Evolutionary conservation across 2,113 vertebrate species (phyloP).

Genomic region (Piaya cayana): DNA sequence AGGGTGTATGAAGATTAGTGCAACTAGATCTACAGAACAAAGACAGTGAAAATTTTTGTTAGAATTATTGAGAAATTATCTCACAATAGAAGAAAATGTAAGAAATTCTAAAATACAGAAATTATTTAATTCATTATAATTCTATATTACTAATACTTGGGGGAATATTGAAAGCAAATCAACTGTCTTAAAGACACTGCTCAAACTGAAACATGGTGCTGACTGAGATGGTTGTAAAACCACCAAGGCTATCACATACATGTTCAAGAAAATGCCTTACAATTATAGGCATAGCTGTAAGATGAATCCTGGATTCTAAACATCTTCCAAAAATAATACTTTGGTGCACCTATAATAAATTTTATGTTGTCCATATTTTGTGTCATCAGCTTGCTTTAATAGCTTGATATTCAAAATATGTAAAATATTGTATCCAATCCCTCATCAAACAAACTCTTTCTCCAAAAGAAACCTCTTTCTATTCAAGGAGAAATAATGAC

Average conservation of each 20-base stretch:
- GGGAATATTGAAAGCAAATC: neutral
- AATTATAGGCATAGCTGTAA: neutral
- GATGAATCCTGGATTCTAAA: neutral
- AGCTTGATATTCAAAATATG: neutral
- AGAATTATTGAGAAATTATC: neutral
- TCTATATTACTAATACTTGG: neutral
- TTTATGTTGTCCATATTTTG: neutral
- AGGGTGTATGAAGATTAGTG: neutral
- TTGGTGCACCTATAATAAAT: neutral
- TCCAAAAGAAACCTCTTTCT: no score
- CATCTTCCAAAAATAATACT: neutral
- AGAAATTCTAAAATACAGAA: neutral
- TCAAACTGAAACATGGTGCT: neutral
- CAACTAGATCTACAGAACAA: neutral
- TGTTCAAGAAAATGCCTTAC: neutral
- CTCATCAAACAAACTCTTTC: neutral
- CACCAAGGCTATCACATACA: fast-evolving
- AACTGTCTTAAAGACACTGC: neutral
- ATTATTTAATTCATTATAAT: neutral
- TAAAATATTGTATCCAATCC: neutral
- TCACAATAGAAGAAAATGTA: neutral
- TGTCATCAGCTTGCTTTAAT: neutral
- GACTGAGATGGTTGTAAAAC: neutral
- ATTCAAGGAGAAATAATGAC: neutral
- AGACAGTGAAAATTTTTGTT: fast-evolving